These are phyloP conservation scores for Patiria miniata DNA, from an alignment of 35 echinoderm and acorn worm genomes.

Conservation along the genomic window DNA sequence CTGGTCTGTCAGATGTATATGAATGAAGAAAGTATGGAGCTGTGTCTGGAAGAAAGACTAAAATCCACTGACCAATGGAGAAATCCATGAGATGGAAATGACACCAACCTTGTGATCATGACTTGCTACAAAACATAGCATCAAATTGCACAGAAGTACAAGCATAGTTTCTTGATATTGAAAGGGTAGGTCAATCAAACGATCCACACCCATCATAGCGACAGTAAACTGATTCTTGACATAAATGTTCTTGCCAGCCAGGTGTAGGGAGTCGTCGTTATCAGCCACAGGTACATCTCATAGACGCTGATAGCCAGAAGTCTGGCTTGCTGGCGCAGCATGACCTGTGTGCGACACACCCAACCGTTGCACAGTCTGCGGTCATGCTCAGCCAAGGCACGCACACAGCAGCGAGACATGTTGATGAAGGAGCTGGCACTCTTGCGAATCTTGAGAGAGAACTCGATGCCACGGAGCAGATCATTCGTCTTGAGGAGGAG, in stretches of 20 bases:
- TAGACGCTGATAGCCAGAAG: conserved; percentile 78
- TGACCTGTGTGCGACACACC: conserved; percentile 36
- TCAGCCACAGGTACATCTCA: conserved; percentile 74
- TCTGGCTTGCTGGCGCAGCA: conserved; percentile 36
- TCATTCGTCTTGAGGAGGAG: conserved; percentile 96
- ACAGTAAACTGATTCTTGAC: neutral
- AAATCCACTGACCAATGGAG: too few relatives aligned
- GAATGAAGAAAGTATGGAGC: too few relatives aligned
- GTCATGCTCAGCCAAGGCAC: conserved; percentile 75
- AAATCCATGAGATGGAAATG: too few relatives aligned
- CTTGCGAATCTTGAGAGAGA: conserved; percentile 53
- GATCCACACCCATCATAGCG: neutral
- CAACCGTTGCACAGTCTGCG: conserved; percentile 39
- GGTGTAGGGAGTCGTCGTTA: conserved; percentile 3
- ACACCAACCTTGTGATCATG: too few relatives aligned
- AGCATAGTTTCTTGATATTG: too few relatives aligned
- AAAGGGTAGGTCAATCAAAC: too few relatives aligned
- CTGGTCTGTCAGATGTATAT: too few relatives aligned
- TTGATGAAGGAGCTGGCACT: conserved; percentile 98
- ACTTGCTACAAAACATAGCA: too few relatives aligned
- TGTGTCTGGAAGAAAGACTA: too few relatives aligned
- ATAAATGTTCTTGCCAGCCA: conserved; percentile 42
- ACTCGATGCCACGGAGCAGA: conserved; percentile 91
- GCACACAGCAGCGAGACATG: conserved; percentile 95
- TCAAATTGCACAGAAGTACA: too few relatives aligned